Conservation (phyloP, 1,140 invertebrate genomes). For the Hylyphantes graminicola region DNA sequence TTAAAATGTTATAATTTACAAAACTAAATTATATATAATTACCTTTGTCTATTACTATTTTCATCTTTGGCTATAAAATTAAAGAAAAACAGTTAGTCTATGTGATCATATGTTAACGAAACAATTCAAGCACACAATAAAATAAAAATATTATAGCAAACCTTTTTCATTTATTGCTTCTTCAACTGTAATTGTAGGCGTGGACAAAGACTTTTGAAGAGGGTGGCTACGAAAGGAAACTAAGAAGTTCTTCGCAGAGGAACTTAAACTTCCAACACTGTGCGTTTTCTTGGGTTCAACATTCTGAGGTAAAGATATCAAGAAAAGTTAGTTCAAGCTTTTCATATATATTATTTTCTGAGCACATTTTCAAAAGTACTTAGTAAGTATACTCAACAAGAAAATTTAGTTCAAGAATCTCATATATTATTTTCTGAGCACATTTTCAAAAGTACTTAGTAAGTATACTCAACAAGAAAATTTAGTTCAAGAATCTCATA, state of each 20-base stretch:
- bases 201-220: constrained; percentile 89
- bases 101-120: background rate
- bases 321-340: no score
- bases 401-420: no score
- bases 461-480: no score
- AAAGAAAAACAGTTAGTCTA: background rate
- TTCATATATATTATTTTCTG: background rate
- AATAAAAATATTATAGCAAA: background rate
- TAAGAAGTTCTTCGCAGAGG: constrained; percentile 43
- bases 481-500: no score
- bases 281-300: constrained; percentile 55
- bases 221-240: constrained; percentile 45
- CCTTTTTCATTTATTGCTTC: constrained; percentile 69
- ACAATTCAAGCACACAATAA: background rate
- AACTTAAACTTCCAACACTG: constrained; percentile 55
- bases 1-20: no score
- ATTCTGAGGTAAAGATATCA: constrained; percentile 20
- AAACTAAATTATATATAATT: background rate
- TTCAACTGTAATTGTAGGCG: constrained; percentile 84
- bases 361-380: background rate
- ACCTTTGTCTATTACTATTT: constrained; percentile 47
- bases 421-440: no score
- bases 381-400: no score
- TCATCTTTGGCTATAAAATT: constrained; percentile 56
- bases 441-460: no score